These are phyloP conservation scores for Plectropomus leopardus DNA, from an alignment of 2,113 vertebrate genomes.

Conservation along the genomic window DNA sequence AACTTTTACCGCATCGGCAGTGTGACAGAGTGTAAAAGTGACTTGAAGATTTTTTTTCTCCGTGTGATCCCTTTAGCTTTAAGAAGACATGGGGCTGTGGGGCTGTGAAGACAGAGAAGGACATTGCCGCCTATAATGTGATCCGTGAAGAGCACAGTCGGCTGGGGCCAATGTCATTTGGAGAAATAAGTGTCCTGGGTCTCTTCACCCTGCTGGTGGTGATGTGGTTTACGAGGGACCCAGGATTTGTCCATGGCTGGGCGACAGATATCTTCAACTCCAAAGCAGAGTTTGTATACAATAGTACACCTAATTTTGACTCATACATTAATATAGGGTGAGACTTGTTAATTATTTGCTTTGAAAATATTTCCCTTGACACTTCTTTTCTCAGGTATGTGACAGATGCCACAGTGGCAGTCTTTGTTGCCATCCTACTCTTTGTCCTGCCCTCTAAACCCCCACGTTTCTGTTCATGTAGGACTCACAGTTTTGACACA, in stretches of 20 bases:
- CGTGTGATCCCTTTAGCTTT: constrained; percentile 80
- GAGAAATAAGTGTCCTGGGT: constrained; percentile 90
- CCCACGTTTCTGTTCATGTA: constrained; percentile 84
- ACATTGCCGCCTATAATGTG: constrained; percentile 86
- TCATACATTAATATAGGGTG: not conserved
- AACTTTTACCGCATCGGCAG: not conserved
- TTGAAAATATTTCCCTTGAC: not conserved
- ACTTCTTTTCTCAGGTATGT: constrained; percentile 84
- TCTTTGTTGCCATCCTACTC: constrained; percentile 90
- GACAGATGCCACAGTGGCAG: constrained; percentile 90
- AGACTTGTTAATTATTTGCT: not conserved
- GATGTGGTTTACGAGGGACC: constrained; percentile 95
- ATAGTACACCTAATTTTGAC: not conserved
- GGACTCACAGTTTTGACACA: constrained; percentile 70
- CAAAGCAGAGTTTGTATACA: constrained; percentile 86
- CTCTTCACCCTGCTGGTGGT: constrained; percentile 90
- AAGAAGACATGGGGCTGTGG: constrained; percentile 90
- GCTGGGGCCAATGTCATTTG: constrained; percentile 91
- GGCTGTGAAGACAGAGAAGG: constrained; percentile 81
- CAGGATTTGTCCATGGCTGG: constrained; percentile 95
- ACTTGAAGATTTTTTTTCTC: constrained; percentile 25
- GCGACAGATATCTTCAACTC: constrained; percentile 86
- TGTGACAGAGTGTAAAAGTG: constrained; percentile 30
- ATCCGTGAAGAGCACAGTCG: constrained; percentile 89
- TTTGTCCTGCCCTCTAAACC: constrained; percentile 92